Evolutionary conservation across 2,888 invertebrate species (phyloP).

Genomic region (Ormyrus rosae): DNA sequence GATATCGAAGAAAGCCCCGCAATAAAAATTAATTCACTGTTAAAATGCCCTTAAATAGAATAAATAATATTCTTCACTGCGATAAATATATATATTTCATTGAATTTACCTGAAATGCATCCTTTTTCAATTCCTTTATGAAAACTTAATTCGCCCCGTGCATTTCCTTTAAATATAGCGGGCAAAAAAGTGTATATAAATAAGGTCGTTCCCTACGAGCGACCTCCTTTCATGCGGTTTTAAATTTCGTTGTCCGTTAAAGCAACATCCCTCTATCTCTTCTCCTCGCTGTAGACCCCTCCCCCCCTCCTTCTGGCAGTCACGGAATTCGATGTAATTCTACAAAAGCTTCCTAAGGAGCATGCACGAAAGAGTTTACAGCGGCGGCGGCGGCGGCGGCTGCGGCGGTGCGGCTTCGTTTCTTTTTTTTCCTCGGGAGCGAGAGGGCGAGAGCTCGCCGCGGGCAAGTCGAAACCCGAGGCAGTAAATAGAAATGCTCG

Average conservation of each 20-base stretch:
- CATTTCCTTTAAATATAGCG: too few species aligned
- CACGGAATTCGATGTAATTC: slow-evolving; percentile 35
- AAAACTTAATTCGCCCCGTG: too few species aligned
- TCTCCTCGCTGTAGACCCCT: neutral
- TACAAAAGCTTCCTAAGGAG: slow-evolving; percentile 29
- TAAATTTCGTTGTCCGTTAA: slow-evolving; percentile 21
- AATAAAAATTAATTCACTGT: too few species aligned
- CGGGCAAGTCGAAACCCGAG: neutral
- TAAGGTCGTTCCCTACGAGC: too few species aligned
- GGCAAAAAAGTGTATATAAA: too few species aligned
- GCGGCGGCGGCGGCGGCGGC: neutral
- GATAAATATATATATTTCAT: too few species aligned
- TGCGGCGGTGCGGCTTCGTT: neutral
- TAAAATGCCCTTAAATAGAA: too few species aligned
- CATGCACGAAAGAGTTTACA: slow-evolving; percentile 15
- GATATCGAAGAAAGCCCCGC: too few species aligned
- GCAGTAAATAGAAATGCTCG: slow-evolving; percentile 47
- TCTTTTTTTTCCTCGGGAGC: neutral
- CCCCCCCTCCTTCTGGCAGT: too few species aligned
- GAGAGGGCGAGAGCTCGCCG: neutral
- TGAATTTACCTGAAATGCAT: too few species aligned
- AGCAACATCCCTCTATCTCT: slow-evolving; percentile 17
- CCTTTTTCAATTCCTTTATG: too few species aligned
- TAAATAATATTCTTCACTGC: too few species aligned
- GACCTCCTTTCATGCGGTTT: neutral